Evolutionary conservation across 2,113 vertebrate genomes (phyloP).

Genomic region (Mionectes macconnelli): DNA sequence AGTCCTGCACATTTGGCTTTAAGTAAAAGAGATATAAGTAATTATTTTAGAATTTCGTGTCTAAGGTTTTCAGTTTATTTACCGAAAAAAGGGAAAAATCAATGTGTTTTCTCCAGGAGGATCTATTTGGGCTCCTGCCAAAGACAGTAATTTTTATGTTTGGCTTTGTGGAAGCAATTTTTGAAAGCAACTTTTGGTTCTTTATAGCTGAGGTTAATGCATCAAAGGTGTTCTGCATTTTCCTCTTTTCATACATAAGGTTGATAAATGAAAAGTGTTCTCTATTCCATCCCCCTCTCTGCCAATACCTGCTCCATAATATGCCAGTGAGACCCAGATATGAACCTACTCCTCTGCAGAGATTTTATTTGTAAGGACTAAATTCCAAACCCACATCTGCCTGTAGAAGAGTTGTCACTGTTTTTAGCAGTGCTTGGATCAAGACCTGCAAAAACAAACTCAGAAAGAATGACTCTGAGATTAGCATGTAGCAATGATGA

Average conservation of each 20-base stretch:
- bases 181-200: not conserved
- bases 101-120: not conserved
- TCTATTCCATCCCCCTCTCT: not conserved
- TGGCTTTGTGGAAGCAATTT: not conserved
- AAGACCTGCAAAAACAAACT: not conserved
- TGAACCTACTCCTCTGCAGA: not conserved
- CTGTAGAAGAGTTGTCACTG: not conserved
- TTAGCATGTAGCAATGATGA: not conserved
- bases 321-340: not conserved
- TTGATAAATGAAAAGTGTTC: not conserved
- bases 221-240: not conserved
- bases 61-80: not conserved
- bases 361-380: not conserved
- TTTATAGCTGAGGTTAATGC: not conserved
- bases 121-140: not conserved
- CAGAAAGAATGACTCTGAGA: not conserved
- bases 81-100: not conserved
- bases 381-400: not conserved
- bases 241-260: not conserved
- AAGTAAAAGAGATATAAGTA: not conserved
- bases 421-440: not conserved
- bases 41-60: not conserved
- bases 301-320: not conserved
- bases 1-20: not conserved
- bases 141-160: not conserved